phyloP scores from a whole-genome alignment of 2,797 vertebrate species.

The Chlorospingus semifuscus region DNA sequence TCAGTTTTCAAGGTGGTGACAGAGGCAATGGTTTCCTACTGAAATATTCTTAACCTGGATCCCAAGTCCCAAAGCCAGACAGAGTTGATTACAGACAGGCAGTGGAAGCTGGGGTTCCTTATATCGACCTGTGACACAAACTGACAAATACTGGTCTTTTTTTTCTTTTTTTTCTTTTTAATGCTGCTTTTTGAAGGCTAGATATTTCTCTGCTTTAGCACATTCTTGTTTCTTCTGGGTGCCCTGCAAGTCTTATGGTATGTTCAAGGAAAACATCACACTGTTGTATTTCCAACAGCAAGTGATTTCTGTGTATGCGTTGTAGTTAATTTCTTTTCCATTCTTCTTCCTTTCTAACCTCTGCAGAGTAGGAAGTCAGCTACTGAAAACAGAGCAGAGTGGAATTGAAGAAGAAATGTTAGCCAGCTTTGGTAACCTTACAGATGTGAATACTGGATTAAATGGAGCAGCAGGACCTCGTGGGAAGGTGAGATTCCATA shows the following conservation, averaged over 20 bases:
- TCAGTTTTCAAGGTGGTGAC: background rate
- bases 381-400: constrained; percentile 62
- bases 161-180: background rate
- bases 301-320: background rate
- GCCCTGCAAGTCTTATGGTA: background rate
- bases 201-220: background rate
- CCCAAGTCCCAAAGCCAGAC: fast-evolving
- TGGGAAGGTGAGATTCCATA: constrained; percentile 78
- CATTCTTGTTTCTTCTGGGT: background rate
- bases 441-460: constrained; percentile 62
- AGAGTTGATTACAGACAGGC: background rate
- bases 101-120: background rate
- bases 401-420: constrained; percentile 73
- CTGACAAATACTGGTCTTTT: background rate
- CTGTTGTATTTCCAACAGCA: background rate
- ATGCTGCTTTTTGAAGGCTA: background rate
- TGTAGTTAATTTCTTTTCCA: background rate
- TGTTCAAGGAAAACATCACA: constrained; percentile 12
- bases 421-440: constrained; percentile 68
- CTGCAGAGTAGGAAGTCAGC: constrained; percentile 67
- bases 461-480: constrained; percentile 30
- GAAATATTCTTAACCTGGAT: background rate
- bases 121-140: background rate
- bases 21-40: background rate
- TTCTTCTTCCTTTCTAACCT: background rate